Conservation (phyloP, 2,888 invertebrate genomes). For the Empis livida region DNA sequence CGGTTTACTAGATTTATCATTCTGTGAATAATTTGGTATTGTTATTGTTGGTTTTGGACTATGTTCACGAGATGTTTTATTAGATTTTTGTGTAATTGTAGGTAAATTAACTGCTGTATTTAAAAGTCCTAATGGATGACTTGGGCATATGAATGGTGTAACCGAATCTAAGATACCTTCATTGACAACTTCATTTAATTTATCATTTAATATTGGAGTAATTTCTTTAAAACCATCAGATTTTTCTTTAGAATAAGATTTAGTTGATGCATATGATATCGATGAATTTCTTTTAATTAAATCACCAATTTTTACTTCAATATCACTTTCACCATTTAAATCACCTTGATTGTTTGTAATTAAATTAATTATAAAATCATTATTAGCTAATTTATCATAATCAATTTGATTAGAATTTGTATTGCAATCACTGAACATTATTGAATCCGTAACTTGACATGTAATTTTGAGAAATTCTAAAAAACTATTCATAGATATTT, state of each 20-base stretch:
- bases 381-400: slow-evolving; percentile 27
- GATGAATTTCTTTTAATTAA: neutral
- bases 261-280: slow-evolving; percentile 3
- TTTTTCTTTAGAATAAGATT: slow-evolving; percentile 2
- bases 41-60: too few relatives aligned
- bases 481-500: slow-evolving; percentile 32
- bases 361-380: slow-evolving; percentile 26
- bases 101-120: too few relatives aligned
- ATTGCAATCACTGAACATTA: slow-evolving; percentile 18
- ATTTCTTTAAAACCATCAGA: slow-evolving; percentile 11
- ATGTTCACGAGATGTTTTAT: too few relatives aligned
- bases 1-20: too few relatives aligned
- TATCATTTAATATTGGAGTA: slow-evolving; percentile 27
- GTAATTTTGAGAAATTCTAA: slow-evolving; percentile 34
- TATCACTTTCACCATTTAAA: slow-evolving; percentile 7
- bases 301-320: neutral
- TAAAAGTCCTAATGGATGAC: slow-evolving; percentile 15
- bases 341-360: slow-evolving; percentile 12
- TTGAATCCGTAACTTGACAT: slow-evolving; percentile 35
- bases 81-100: too few relatives aligned
- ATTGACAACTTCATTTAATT: slow-evolving; percentile 49
- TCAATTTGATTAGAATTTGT: slow-evolving; percentile 15
- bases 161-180: slow-evolving; percentile 76
- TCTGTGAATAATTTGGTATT: too few relatives aligned
- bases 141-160: slow-evolving; percentile 53